These are phyloP conservation scores for Dasyprocta punctata DNA, from an alignment of 2,113 vertebrate species.

Conservation along the genomic window DNA sequence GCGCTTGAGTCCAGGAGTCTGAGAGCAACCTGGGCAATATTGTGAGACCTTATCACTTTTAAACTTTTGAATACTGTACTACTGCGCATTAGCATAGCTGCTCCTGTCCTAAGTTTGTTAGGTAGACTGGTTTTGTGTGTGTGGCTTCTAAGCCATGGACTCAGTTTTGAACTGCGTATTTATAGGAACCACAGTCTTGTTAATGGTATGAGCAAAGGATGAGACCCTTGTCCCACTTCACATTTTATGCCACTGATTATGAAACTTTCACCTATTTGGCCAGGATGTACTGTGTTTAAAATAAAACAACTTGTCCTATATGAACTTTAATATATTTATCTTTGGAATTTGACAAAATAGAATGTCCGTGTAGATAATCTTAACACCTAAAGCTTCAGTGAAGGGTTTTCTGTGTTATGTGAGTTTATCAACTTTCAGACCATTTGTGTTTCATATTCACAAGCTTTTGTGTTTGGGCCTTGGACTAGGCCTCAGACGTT, in stretches of 20 bases:
- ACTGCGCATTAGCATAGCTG: not conserved
- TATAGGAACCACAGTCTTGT: not conserved
- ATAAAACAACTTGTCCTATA: not conserved
- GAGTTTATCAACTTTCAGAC: not conserved
- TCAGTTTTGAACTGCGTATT: not conserved
- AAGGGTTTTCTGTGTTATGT: not conserved
- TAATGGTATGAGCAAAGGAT: not conserved
- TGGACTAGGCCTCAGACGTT: slow-evolving; percentile 91
- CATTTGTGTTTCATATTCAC: not conserved
- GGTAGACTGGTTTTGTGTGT: not conserved
- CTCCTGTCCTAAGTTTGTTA: not conserved
- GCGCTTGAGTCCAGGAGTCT: not conserved
- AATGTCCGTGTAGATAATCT: not conserved
- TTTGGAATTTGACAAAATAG: not conserved
- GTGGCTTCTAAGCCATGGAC: not conserved
- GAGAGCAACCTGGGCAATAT: not conserved
- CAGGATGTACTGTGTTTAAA: not conserved
- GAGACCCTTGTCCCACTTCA: not conserved
- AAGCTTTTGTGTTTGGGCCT: slow-evolving; percentile 46
- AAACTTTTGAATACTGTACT: not conserved
- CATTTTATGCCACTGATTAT: not conserved
- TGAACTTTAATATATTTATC: not conserved
- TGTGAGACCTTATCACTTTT: not conserved
- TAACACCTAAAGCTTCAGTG: not conserved
- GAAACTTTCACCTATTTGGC: not conserved